Percentiles rank a stretch among this genome's conserved stretches.
Evolutionary conservation across 2,797 vertebrate species (phyloP).

Genomic region (Siniperca obscura): DNA sequence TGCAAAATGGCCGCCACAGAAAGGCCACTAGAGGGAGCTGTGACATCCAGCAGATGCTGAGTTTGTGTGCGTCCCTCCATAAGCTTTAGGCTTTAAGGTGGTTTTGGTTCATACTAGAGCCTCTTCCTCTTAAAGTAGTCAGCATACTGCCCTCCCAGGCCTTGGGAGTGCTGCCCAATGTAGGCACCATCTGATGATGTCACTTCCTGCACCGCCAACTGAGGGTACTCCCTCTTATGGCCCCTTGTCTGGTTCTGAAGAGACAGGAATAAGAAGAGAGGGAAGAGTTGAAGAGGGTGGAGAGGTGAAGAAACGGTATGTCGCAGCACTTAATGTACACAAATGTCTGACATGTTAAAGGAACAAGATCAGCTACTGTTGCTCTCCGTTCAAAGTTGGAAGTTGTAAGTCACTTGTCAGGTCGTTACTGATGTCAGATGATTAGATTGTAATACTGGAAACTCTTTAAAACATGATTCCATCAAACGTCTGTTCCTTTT

Average conservation of each 20-base stretch:
- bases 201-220: conserved; percentile 88
- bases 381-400: neutral
- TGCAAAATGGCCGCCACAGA: conserved; percentile 73
- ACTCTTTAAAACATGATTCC: neutral
- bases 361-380: neutral
- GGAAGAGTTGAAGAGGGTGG: neutral
- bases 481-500: neutral
- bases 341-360: neutral
- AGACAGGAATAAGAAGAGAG: conserved; percentile 21
- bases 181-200: conserved; percentile 84
- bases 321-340: neutral
- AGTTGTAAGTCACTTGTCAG: neutral
- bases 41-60: conserved; percentile 54
- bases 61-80: conserved; percentile 47
- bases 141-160: conserved; percentile 86
- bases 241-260: conserved; percentile 86
- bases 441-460: neutral
- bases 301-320: neutral
- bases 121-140: conserved; percentile 97
- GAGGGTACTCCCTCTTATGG: conserved; percentile 92
- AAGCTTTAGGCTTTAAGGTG: conserved; percentile 65
- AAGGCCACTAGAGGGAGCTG: conserved; percentile 80
- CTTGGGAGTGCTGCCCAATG: conserved; percentile 88
- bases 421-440: neutral
- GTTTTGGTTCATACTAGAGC: conserved; percentile 82